phyloP scores from a whole-genome alignment of 2,888 invertebrate species.

The Physocephala rufipes region DNA sequence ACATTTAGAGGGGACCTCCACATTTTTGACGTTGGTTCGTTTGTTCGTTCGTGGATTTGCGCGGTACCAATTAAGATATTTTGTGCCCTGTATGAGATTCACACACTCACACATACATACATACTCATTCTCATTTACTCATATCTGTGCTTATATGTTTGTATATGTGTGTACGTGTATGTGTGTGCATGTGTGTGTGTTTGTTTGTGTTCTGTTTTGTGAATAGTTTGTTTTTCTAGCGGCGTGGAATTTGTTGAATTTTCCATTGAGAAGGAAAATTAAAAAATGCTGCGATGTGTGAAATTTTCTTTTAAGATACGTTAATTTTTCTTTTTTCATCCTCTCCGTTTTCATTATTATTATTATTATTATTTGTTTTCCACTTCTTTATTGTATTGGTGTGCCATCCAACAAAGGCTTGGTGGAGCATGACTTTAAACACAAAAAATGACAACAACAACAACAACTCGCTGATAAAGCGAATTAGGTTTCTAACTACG shows the following conservation, averaged over 20 bases:
- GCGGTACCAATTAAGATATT: conserved; percentile 20
- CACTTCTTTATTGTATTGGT: too few species aligned
- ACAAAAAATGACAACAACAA: neutral
- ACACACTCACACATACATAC: conserved; percentile 5
- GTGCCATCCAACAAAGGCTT: neutral
- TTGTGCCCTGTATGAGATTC: conserved; percentile 4
- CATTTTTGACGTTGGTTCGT: conserved; percentile 22
- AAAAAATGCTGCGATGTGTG: conserved; percentile 51
- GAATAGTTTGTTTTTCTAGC: neutral
- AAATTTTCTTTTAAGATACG: conserved; percentile 39
- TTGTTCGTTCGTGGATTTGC: conserved; percentile 13
- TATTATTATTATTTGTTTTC: too few species aligned
- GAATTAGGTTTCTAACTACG: neutral
- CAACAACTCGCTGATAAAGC: neutral
- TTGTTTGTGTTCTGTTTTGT: conserved; percentile 6
- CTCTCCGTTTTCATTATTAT: too few species aligned
- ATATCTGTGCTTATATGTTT: neutral
- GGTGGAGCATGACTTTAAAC: neutral
- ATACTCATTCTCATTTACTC: too few species aligned
- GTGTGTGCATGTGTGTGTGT: conserved; percentile 19
- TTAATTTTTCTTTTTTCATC: neutral
- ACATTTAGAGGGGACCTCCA: neutral
- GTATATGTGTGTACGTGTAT: conserved; percentile 34
- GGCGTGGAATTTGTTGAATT: conserved; percentile 29
- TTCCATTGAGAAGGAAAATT: conserved; percentile 45